These are phyloP conservation scores for Nerophis ophidion DNA, from an alignment of 2,113 vertebrate species.

Conservation along the genomic window DNA sequence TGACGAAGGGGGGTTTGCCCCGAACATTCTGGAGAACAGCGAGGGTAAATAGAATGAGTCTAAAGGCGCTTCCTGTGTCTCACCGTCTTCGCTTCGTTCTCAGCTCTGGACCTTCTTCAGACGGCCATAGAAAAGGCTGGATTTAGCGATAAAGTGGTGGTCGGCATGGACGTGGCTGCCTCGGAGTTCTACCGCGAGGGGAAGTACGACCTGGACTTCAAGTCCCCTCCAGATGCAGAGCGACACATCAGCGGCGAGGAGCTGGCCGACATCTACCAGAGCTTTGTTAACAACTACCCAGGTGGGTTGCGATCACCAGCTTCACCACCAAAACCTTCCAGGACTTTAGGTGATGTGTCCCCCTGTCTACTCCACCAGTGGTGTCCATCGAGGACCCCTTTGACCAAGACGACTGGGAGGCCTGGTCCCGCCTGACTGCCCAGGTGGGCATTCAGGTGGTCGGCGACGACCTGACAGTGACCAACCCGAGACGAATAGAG, in stretches of 20 bases:
- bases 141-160: slow-evolving; percentile 91
- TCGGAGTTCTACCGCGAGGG: slow-evolving; percentile 90
- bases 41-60: slow-evolving; percentile 71
- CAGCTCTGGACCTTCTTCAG: slow-evolving; percentile 91
- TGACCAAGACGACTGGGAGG: slow-evolving; percentile 94
- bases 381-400: slow-evolving; percentile 96
- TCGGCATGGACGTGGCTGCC: slow-evolving; percentile 93
- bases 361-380: slow-evolving; percentile 64
- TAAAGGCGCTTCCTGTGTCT: background rate
- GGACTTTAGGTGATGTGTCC: background rate
- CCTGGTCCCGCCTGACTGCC: slow-evolving; percentile 88
- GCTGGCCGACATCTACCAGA: slow-evolving; percentile 88
- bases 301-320: slow-evolving; percentile 59
- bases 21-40: slow-evolving; percentile 93
- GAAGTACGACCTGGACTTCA: slow-evolving; percentile 95
- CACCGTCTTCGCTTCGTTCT: background rate
- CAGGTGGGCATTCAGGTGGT: slow-evolving; percentile 92
- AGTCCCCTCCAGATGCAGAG: slow-evolving; percentile 82
- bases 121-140: slow-evolving; percentile 91
- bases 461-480: slow-evolving; percentile 91
- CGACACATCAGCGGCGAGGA: slow-evolving; percentile 85
- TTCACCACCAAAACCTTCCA: too few species aligned
- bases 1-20: slow-evolving; percentile 91
- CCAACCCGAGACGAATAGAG: slow-evolving; percentile 90
- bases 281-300: slow-evolving; percentile 93